These are phyloP conservation scores for Mylabris phalerata DNA, from an alignment of 1,140 invertebrate genomes.

Conservation along the genomic window DNA sequence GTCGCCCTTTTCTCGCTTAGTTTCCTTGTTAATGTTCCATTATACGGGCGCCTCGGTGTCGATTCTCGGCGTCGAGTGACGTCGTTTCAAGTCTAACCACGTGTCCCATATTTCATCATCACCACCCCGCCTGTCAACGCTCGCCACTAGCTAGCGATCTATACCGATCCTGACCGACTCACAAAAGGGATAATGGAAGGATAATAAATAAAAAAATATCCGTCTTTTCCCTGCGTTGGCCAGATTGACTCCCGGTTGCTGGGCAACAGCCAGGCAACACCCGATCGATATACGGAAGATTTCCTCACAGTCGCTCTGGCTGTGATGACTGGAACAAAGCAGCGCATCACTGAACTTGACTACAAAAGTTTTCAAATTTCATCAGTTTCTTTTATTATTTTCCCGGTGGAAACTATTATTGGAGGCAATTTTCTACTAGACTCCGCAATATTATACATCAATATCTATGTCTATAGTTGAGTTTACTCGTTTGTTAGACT, in stretches of 20 bases:
- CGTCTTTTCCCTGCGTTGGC: slow-evolving; percentile 40
- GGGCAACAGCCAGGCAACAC: slow-evolving; percentile 34
- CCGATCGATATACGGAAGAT: slow-evolving; percentile 41
- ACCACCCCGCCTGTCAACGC: slow-evolving; percentile 41
- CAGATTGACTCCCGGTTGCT: slow-evolving; percentile 41
- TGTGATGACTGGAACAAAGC: slow-evolving; percentile 34
- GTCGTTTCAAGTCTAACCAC: slow-evolving; percentile 60
- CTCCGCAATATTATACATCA: too few species aligned
- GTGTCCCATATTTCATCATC: slow-evolving; percentile 61
- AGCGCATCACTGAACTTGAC: slow-evolving; percentile 26
- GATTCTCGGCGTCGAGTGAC: slow-evolving; percentile 44
- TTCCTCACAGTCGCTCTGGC: slow-evolving; percentile 31
- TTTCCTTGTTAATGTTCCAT: slow-evolving; percentile 26
- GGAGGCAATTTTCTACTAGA: too few species aligned
- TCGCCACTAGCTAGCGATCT: slow-evolving; percentile 18
- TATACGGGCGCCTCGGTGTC: slow-evolving; percentile 35
- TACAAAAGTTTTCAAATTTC: slow-evolving; percentile 11
- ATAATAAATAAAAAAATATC: slow-evolving; percentile 43
- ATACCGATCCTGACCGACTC: slow-evolving; percentile 27
- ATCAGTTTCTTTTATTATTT: slow-evolving; percentile 1
- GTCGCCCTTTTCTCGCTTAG: slow-evolving; percentile 16
- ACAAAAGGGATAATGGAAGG: slow-evolving; percentile 38
- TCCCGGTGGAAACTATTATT: neutral
- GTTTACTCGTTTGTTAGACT: too few species aligned
- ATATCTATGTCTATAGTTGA: too few species aligned